Evolutionary conservation across 2,888 invertebrate species (phyloP).

Genomic region (Vesta saturnalis): DNA sequence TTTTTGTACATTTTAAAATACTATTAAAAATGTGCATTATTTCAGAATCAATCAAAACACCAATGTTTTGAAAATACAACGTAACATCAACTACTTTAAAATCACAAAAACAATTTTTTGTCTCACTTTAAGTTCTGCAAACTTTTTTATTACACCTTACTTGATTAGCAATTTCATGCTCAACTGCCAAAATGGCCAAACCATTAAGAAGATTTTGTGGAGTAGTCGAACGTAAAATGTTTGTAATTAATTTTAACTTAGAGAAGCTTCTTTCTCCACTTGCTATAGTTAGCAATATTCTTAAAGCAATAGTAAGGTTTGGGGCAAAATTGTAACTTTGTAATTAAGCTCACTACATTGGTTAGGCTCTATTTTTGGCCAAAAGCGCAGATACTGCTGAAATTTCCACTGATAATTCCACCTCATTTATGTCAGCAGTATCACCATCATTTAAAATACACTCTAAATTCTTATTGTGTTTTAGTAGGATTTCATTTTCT

Average conservation of each 20-base stretch:
- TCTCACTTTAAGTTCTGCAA: conserved; percentile 15
- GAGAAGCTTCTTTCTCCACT: conserved; percentile 36
- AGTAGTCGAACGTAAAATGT: conserved; percentile 34
- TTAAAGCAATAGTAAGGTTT: conserved; percentile 24
- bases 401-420: conserved; percentile 33
- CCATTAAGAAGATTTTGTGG: conserved; percentile 28
- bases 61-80: too few relatives aligned
- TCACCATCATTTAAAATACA: conserved; percentile 11
- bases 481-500: too few relatives aligned
- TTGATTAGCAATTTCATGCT: conserved; percentile 20
- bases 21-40: too few relatives aligned
- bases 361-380: conserved; percentile 15
- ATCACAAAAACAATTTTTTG: conserved; percentile 8
- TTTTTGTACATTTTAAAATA: too few relatives aligned
- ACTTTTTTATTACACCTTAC: conserved; percentile 18
- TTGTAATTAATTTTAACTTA: conserved; percentile 43
- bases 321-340: conserved; percentile 28
- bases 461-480: conserved; percentile 30
- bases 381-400: conserved; percentile 31
- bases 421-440: conserved; percentile 27
- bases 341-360: conserved; percentile 12
- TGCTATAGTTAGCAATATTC: conserved; percentile 24
- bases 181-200: conserved; percentile 33
- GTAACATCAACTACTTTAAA: not conserved
- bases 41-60: too few relatives aligned